A percentile compares a stretch with the other conserved stretches of the same genome.
These are phyloP conservation scores for Acrobasis suavella DNA, from an alignment of 2,888 invertebrate genomes.

Conservation along the genomic window DNA sequence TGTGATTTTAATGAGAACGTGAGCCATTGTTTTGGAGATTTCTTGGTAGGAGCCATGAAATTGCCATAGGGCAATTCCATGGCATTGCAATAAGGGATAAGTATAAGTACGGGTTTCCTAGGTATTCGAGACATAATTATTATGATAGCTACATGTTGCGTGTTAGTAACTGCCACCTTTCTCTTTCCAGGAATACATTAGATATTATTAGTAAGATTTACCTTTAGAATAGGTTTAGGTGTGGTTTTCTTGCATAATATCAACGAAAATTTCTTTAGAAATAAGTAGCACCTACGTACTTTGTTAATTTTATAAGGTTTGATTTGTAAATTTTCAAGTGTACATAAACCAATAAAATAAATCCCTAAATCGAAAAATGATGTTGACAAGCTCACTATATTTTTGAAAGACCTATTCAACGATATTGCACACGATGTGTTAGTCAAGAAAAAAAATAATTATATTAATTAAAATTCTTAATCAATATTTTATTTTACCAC, in stretches of 20 bases:
- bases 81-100: neutral
- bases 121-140: neutral
- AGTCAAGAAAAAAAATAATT: too few species aligned
- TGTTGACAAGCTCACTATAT: too few species aligned
- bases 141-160: neutral
- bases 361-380: too few species aligned
- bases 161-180: neutral
- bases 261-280: too few species aligned
- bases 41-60: conserved; percentile 1
- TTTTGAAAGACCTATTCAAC: too few species aligned
- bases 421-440: too few species aligned
- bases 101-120: neutral
- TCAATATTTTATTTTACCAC: too few species aligned
- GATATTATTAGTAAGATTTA: neutral
- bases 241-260: neutral
- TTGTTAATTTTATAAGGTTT: too few species aligned
- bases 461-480: too few species aligned
- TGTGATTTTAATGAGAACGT: conserved; percentile 20
- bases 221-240: neutral
- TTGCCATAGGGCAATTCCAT: neutral
- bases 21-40: neutral
- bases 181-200: neutral
- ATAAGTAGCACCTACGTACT: too few species aligned
- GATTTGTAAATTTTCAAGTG: too few species aligned
- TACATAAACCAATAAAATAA: too few species aligned